phyloP scores from a whole-genome alignment of 2,888 invertebrate species.

The Dyspetes luteomarginatus region DNA sequence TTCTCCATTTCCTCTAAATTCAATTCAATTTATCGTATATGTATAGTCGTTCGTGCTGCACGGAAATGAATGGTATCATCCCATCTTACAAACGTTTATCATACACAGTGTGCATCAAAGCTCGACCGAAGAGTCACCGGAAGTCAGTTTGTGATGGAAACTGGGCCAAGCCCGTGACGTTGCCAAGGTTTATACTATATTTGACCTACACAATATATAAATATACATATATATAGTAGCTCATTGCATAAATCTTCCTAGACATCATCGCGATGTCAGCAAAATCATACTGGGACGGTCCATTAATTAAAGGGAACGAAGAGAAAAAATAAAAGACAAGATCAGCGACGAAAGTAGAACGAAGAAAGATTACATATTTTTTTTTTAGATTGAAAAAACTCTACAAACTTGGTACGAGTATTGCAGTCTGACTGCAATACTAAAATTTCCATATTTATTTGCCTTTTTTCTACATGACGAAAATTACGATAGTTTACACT shows the following conservation, averaged over 20 bases:
- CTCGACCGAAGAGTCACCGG: conserved; percentile 27
- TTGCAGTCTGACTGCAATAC: no score
- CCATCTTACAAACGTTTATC: conserved; percentile 47
- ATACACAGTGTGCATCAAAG: conserved; percentile 20
- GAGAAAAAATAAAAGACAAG: conserved; percentile 3
- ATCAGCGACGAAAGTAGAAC: not conserved
- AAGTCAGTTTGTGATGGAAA: conserved; percentile 51
- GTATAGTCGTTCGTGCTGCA: not conserved
- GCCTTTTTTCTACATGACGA: no score
- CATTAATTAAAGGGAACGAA: not conserved
- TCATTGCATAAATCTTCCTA: not conserved
- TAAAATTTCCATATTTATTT: no score
- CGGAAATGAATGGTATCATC: conserved; percentile 35
- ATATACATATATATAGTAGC: not conserved
- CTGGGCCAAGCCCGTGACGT: conserved; percentile 25
- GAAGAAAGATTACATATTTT: not conserved
- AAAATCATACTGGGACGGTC: not conserved
- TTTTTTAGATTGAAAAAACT: not conserved
- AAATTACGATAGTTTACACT: no score
- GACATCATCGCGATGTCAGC: not conserved
- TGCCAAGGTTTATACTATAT: not conserved
- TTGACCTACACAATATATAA: not conserved
- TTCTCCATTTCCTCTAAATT: conserved; percentile 26
- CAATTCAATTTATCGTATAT: conserved; percentile 32
- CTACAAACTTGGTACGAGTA: no score